A percentile compares a stretch with the other conserved stretches of the same genome.
phyloP scores from a whole-genome alignment of 2,888 invertebrate species.

The Xestobium rufovillosum region DNA sequence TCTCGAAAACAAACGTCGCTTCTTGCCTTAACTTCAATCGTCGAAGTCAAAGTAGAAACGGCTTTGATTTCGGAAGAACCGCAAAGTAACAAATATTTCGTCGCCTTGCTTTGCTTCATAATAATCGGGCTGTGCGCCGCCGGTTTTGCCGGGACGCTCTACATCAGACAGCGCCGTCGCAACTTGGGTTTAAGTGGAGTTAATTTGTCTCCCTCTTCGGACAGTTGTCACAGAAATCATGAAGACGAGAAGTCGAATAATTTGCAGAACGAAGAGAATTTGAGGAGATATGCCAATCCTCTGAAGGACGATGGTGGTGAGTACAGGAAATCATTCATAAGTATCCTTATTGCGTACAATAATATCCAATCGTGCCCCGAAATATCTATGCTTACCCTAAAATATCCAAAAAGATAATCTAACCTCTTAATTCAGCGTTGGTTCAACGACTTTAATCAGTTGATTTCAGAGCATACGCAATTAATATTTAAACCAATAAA shows the following conservation, averaged over 20 bases:
- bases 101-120: conserved; percentile 44
- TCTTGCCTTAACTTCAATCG: conserved; percentile 60
- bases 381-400: too few species aligned
- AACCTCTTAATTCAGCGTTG: too few species aligned
- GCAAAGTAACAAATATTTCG: conserved; percentile 45
- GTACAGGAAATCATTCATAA: conserved; percentile 47
- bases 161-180: conserved; percentile 50
- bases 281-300: conserved; percentile 75
- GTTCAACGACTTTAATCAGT: too few species aligned
- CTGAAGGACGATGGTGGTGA: conserved; percentile 62
- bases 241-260: conserved; percentile 88
- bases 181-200: conserved; percentile 48
- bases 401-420: too few species aligned
- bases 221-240: conserved; percentile 57
- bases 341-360: too few species aligned
- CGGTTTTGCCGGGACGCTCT: conserved; percentile 45
- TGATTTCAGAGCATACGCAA: too few species aligned
- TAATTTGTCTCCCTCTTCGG: conserved; percentile 49
- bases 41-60: conserved; percentile 72
- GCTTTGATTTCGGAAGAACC: conserved; percentile 52
- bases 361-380: too few species aligned
- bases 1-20: conserved; percentile 54
- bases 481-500: too few species aligned
- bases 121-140: conserved; percentile 39
- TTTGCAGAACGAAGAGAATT: conserved; percentile 83